Evolutionary conservation across 2,797 vertebrate species (phyloP), one percentile per base, ranked within the genome.

Genomic region (Alauda arvensis): DNA sequence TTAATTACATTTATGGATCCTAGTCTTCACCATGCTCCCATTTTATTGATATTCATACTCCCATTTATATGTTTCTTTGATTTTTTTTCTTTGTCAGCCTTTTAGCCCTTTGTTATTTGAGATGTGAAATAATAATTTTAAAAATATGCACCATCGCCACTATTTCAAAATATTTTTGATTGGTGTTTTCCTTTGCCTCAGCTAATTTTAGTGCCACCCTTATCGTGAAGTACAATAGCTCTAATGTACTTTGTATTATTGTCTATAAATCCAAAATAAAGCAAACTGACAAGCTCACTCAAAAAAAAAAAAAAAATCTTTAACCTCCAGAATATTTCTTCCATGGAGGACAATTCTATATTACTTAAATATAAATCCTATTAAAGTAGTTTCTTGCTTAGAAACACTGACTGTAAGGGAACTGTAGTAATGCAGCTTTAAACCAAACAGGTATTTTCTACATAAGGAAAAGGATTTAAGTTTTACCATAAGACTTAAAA

Each of bases 171-270:
- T 60, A 88, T 49, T 90, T 95, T 94, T 88, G 28, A 86, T 90
- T 88, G 85, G 33, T 90, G 40, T 95, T 96, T 96, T 95, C 53
- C 42, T 95, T 92, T 94, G 63, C 70, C 91, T 94, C 84, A 93
- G 29, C 46, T 92, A 92, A 91, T 94, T 95, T 96, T 85, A 66
- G n/a, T 90, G 56, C 34, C 45, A 92, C 26, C 37, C 29, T 93
- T 89, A 91, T 95, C 85, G 86, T 92, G 57, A 94, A 90, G 26
- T 57, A 91, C 34, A 90, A 39, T 5, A 85, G 61, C 71, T 94
- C 42, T 23, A 84, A 76, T 59, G 48, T 76, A 57, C 45, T 91
- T 94, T 94, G 60, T 49, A 95, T 92, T 93, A 89, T 84, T 87
- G 8, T 71, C 28, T 85, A 96, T 93, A 85, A 92, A 94, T 87